Base-by-base conservation (phyloP, 2,888 invertebrate genomes). In the Cheilosia variabilis region DNA sequence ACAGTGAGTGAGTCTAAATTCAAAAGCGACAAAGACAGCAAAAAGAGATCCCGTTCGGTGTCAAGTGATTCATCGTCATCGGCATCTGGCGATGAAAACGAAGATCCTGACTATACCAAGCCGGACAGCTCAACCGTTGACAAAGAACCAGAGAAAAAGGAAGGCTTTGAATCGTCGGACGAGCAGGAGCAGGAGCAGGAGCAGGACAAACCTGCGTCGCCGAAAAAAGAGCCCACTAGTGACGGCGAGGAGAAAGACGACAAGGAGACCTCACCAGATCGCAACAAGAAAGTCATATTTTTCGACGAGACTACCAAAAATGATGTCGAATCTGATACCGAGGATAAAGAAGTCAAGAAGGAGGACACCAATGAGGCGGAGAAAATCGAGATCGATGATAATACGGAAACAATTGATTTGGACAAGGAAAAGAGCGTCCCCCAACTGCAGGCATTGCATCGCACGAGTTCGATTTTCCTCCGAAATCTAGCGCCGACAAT, bases 381-480 rank as follows among this genome's bases (percentile, higher is more conserved):
- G 90, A 73, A 93, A 91, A 45, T 91, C 90, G 87, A 91, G 92
- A 10, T 92, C 91, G 60, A 93, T 92, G 89, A 90, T 53, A 79
- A 65, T 31, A 69, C 90, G 58, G 88, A 92, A 75, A 93, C 93
- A 62, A 93, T 93, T 31, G 93, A 93, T 87, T 89, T 93, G 27
- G 93, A 93, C 47, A 92, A 93, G 63, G 91, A 93, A 55, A 92
- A 93, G 52, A 92, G 93, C 55, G 91, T 90, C 0, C 89, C 90
- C 92, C 93, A 90, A 89, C 94, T 95, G 0, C 94, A 96, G 66
- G 95, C 97, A 2, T 93, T 99, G 52, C 99, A 99, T 92, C 97
- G 98, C 90, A 99, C 99, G 0, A 97, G 98, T 31, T 99, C 99
- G 1, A 99, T 99, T 88, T 99, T 99, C 91, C 93, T 99, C 77